phyloP scores from a whole-genome alignment of 2,888 invertebrate species.

The Acleris emargana region DNA sequence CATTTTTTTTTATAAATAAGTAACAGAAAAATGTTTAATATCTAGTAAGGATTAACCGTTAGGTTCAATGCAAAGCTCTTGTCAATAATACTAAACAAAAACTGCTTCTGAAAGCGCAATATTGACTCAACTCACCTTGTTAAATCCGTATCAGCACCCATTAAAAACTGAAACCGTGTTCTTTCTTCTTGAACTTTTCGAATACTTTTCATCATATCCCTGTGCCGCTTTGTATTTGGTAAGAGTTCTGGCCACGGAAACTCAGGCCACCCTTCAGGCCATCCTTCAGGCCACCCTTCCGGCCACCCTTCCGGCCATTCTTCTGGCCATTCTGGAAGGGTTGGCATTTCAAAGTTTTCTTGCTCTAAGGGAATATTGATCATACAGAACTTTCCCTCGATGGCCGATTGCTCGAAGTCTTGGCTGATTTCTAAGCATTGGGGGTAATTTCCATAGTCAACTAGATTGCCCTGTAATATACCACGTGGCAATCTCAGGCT shows the following conservation, averaged over 20 bases:
- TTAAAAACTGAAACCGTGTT: background rate
- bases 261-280: constrained; percentile 41
- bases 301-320: constrained; percentile 39
- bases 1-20: no score
- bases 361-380: constrained; percentile 54
- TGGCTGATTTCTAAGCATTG: constrained; percentile 60
- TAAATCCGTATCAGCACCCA: constrained; percentile 16
- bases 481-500: constrained; percentile 62
- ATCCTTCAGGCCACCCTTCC: constrained; percentile 40
- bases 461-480: constrained; percentile 52
- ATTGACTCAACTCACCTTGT: constrained; percentile 1
- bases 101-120: background rate
- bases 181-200: constrained; percentile 5
- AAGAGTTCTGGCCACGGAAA: constrained; percentile 39
- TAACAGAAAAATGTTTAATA: no score
- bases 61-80: no score
- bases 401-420: constrained; percentile 45
- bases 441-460: constrained; percentile 59
- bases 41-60: no score
- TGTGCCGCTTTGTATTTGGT: constrained; percentile 19
- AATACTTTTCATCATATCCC: constrained; percentile 19
- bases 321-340: constrained; percentile 40
- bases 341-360: constrained; percentile 42
- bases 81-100: no score
- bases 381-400: constrained; percentile 67